Evolutionary conservation across 1,140 invertebrate genomes (phyloP).

Genomic region (Gonatopus flavifemur): DNA sequence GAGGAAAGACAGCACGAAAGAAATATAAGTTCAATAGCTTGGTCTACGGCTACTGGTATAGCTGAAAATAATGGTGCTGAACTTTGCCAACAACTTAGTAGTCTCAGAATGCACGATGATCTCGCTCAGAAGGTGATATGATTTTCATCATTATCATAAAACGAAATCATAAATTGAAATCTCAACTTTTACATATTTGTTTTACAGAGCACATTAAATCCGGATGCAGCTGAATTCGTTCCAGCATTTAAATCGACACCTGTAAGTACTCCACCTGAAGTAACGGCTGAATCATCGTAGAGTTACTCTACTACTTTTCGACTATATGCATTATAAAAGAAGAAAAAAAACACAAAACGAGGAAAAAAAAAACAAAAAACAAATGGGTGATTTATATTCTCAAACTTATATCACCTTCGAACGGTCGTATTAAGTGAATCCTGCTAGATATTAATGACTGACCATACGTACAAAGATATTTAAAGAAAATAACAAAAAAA

Average conservation of each 20-base stretch:
- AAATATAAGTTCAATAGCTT: constrained; percentile 53
- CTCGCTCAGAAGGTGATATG: constrained; percentile 60
- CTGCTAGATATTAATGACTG: constrained; percentile 41
- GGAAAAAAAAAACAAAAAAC: constrained; percentile 28
- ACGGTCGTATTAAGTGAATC: constrained; percentile 37
- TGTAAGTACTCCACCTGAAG: constrained; percentile 44
- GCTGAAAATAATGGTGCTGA: constrained; percentile 49
- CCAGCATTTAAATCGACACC: constrained; percentile 55
- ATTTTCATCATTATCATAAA: neutral
- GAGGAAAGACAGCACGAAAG: constrained; percentile 61
- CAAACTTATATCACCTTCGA: constrained; percentile 31
- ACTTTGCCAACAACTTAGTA: constrained; percentile 51
- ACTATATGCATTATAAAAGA: constrained; percentile 9
- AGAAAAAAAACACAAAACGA: too few relatives aligned
- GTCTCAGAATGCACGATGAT: constrained; percentile 55
- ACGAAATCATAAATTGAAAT: neutral
- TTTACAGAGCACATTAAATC: constrained; percentile 72
- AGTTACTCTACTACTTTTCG: constrained; percentile 25
- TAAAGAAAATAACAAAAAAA: too few relatives aligned
- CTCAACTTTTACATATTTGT: too few relatives aligned
- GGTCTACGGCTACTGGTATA: constrained; percentile 46
- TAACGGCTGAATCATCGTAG: constrained; percentile 53
- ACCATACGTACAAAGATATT: constrained; percentile 44
- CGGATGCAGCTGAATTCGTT: constrained; percentile 77
- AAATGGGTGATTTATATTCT: constrained; percentile 34